Evolutionary conservation across 1,140 invertebrate genomes (phyloP).

Genomic region (Nephila pilipes): DNA sequence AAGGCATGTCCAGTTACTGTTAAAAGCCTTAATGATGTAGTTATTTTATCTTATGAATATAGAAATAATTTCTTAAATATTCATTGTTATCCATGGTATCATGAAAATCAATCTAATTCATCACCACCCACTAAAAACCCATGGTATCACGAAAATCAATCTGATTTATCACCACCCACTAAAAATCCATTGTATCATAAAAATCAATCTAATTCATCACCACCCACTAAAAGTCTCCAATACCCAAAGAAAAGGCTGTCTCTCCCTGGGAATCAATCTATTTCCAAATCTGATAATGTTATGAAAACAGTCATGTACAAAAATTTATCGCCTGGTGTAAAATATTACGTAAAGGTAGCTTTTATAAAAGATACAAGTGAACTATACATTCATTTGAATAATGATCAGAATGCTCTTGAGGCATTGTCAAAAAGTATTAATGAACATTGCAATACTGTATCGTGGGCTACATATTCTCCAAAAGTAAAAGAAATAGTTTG

Average conservation of each 20-base stretch:
- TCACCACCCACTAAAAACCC: no score
- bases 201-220: no score
- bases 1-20: background rate
- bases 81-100: slow-evolving; percentile 35
- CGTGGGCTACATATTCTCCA: background rate
- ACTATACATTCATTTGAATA: slow-evolving; percentile 40
- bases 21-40: background rate
- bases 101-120: background rate
- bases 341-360: slow-evolving; percentile 47
- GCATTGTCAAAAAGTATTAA: background rate
- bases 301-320: background rate
- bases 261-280: no score
- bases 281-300: background rate
- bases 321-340: background rate
- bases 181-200: no score
- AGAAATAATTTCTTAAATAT: background rate
- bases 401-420: background rate
- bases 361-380: background rate
- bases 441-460: slow-evolving; percentile 13
- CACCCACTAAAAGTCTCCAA: background rate
- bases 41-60: background rate
- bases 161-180: no score
- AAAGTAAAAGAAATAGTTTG: slow-evolving; percentile 49
- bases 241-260: background rate
- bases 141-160: slow-evolving; percentile 41